Percentiles rank a stretch among this genome's conserved stretches.
These are phyloP conservation scores for Agrochola lota DNA, from an alignment of 2,888 invertebrate species.

Conservation along the genomic window DNA sequence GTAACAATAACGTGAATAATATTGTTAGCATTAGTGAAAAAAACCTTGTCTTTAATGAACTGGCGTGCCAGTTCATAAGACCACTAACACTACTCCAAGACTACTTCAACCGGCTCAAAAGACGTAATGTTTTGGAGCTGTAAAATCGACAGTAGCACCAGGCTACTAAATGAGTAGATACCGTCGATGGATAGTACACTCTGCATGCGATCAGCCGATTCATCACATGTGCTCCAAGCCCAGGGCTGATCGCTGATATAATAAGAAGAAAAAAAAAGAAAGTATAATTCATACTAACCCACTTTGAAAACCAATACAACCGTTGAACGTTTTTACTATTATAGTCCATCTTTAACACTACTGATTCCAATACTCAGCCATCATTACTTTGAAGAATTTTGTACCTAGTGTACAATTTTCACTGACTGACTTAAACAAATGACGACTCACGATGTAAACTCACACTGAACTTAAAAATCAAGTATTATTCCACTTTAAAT, in stretches of 20 bases:
- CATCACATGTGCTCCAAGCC: too few relatives aligned
- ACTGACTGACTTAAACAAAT: not conserved
- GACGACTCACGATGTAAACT: not conserved
- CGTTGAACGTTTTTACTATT: slow-evolving; percentile 29
- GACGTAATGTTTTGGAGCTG: too few relatives aligned
- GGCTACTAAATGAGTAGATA: too few relatives aligned
- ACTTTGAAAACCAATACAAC: slow-evolving; percentile 41
- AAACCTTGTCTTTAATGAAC: not conserved
- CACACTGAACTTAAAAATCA: slow-evolving; percentile 11
- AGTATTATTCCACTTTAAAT: not conserved
- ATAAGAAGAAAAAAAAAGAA: not conserved
- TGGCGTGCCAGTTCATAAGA: too few relatives aligned
- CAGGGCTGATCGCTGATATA: too few relatives aligned
- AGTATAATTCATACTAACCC: slow-evolving; percentile 52
- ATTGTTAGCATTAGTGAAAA: not conserved
- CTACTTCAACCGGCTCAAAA: too few relatives aligned
- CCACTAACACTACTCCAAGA: too few relatives aligned
- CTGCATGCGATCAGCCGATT: too few relatives aligned
- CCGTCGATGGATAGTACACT: too few relatives aligned
- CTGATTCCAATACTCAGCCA: not conserved
- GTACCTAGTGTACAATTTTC: not conserved
- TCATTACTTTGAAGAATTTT: not conserved
- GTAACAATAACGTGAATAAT: not conserved
- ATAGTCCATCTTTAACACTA: slow-evolving; percentile 51
- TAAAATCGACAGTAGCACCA: too few relatives aligned